These are phyloP conservation scores for Acanthisitta chloris DNA, from an alignment of 2,113 vertebrate species.

Conservation along the genomic window DNA sequence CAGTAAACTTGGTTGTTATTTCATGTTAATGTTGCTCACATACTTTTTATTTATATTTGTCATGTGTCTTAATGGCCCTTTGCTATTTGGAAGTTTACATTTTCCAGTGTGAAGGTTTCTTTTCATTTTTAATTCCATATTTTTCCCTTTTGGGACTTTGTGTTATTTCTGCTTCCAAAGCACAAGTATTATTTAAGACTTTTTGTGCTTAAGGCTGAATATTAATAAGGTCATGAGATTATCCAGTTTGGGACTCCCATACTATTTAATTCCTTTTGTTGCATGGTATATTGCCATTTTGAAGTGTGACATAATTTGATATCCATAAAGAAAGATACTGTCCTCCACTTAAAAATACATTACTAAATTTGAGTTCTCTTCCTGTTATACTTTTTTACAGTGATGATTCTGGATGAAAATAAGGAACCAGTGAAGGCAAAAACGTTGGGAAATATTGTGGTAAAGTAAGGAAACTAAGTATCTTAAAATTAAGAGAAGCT, in stretches of 20 bases:
- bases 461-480: conserved; percentile 85
- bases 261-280: not conserved
- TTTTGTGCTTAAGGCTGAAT: not conserved
- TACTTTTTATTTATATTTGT: not conserved
- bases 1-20: not conserved
- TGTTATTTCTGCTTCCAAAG: not conserved
- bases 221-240: not conserved
- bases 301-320: not conserved
- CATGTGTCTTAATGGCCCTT: not conserved
- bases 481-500: not conserved
- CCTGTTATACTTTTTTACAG: conserved; percentile 67
- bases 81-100: not conserved
- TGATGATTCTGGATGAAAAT: conserved; percentile 87
- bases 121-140: not conserved
- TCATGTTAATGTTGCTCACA: not conserved
- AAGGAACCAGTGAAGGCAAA: conserved; percentile 83
- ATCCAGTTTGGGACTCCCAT: not conserved
- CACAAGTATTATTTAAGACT: not conserved
- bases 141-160: not conserved
- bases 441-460: conserved; percentile 92
- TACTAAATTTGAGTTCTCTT: not conserved
- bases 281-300: not conserved
- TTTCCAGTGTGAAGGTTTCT: not conserved
- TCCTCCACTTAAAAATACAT: not conserved
- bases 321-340: not conserved